These are phyloP conservation scores for Sorex fumeus DNA, from an alignment of 2,113 vertebrate species.

Conservation along the genomic window DNA sequence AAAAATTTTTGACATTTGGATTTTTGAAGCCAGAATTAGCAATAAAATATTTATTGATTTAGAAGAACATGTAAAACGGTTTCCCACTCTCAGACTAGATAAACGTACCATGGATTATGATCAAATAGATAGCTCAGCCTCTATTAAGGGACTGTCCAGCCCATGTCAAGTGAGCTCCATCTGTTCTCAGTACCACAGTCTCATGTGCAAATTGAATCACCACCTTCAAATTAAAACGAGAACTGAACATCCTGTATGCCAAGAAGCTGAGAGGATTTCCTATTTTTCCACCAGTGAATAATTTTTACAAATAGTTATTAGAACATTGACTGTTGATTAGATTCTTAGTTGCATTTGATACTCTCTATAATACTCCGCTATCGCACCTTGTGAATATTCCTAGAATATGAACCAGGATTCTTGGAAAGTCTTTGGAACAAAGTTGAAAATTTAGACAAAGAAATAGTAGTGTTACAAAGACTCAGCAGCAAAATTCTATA, in stretches of 20 bases:
- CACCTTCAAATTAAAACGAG: not conserved
- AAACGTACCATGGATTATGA: not conserved
- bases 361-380: not conserved
- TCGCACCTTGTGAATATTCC: not conserved
- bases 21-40: conserved; percentile 11
- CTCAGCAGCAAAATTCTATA: not conserved
- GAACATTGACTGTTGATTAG: not conserved
- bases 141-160: not conserved
- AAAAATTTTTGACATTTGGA: not conserved
- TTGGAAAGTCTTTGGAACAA: not conserved
- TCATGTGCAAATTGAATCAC: not conserved
- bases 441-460: not conserved
- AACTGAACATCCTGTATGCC: not conserved
- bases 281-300: conserved; percentile 6
- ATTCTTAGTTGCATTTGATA: not conserved
- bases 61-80: not conserved
- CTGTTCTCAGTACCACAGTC: not conserved
- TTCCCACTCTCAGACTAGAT: not conserved
- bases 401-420: not conserved
- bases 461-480: not conserved
- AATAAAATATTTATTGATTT: not conserved
- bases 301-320: not conserved
- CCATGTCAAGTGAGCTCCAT: not conserved
- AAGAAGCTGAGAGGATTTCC: not conserved
- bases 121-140: not conserved